Evolutionary conservation across 1,140 invertebrate species (phyloP).

Genomic region (Oscheius sp.): DNA sequence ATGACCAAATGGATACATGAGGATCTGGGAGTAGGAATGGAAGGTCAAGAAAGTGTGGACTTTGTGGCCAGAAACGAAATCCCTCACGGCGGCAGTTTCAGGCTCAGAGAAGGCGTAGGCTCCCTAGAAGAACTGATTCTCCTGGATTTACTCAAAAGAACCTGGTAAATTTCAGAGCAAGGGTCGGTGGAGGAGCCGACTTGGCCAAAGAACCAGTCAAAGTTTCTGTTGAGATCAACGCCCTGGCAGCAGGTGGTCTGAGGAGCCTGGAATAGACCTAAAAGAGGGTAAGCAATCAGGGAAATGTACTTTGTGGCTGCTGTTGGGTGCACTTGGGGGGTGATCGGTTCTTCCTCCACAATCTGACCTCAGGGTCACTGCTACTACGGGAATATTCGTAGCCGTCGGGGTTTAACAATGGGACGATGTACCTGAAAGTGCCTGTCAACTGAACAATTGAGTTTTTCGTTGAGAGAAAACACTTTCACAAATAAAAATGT

Average conservation of each 20-base stretch:
- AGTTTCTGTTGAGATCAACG: constrained; percentile 62
- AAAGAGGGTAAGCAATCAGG: neutral
- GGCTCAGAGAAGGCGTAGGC: constrained; percentile 55
- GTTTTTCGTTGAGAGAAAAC: no score
- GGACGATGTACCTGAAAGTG: constrained; percentile 50
- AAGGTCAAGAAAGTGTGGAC: constrained; percentile 58
- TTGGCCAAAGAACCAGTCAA: constrained; percentile 61
- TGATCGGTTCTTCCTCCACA: constrained; percentile 60
- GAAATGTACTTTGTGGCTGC: constrained; percentile 36
- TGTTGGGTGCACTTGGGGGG: constrained; percentile 53
- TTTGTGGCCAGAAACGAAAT: constrained; percentile 48
- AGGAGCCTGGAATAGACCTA: constrained; percentile 54
- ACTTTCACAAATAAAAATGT: neutral
- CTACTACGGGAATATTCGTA: constrained; percentile 57
- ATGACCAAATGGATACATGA: constrained; percentile 61
- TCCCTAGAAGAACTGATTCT: constrained; percentile 38
- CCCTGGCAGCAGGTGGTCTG: constrained; percentile 58
- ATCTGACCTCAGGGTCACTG: constrained; percentile 52
- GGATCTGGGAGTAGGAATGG: constrained; percentile 59
- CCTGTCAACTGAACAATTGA: no score
- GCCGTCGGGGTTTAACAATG: constrained; percentile 55
- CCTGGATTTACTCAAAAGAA: neutral
- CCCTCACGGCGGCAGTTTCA: constrained; percentile 55
- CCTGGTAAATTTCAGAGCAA: constrained; percentile 59
- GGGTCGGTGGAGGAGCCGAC: constrained; percentile 60